Conservation (phyloP, 2,888 invertebrate species). For the Celastrina argiolus region DNA sequence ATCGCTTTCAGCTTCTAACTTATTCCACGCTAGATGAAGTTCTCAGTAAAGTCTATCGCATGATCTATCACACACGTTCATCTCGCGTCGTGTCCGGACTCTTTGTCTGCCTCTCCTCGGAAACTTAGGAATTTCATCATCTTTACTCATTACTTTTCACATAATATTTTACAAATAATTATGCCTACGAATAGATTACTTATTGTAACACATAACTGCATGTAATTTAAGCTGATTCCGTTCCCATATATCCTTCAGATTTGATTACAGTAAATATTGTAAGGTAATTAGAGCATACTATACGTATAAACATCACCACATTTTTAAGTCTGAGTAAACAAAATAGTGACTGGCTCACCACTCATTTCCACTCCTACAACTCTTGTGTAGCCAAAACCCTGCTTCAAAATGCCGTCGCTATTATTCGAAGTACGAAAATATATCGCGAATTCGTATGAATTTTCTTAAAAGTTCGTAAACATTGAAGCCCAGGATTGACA, state of each 20-base stretch:
- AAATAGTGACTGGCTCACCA: too few relatives aligned
- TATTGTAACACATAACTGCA: neutral
- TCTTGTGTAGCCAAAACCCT: too few relatives aligned
- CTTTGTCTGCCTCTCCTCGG: conserved; percentile 42
- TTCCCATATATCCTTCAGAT: neutral
- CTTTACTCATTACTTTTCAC: conserved; percentile 37
- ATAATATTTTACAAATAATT: conserved; percentile 28
- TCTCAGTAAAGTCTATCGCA: conserved; percentile 65
- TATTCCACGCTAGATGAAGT: conserved; percentile 41
- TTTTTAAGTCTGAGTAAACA: too few relatives aligned
- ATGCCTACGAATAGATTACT: conserved; percentile 9
- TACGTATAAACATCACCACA: too few relatives aligned
- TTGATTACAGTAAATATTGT: neutral
- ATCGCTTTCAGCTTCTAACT: conserved; percentile 31
- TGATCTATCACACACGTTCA: conserved; percentile 68
- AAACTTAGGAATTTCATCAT: conserved; percentile 44
- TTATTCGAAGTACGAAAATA: too few relatives aligned
- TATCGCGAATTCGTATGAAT: too few relatives aligned
- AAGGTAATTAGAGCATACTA: neutral
- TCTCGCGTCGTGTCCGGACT: conserved; percentile 57
- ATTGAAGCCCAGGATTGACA: too few relatives aligned
- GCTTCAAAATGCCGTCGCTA: too few relatives aligned
- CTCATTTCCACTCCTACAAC: too few relatives aligned
- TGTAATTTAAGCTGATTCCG: neutral
- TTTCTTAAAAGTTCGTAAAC: too few relatives aligned